Evolutionary conservation across 2,113 vertebrate genomes (phyloP).

Genomic region (Rhagologus leucostigma): DNA sequence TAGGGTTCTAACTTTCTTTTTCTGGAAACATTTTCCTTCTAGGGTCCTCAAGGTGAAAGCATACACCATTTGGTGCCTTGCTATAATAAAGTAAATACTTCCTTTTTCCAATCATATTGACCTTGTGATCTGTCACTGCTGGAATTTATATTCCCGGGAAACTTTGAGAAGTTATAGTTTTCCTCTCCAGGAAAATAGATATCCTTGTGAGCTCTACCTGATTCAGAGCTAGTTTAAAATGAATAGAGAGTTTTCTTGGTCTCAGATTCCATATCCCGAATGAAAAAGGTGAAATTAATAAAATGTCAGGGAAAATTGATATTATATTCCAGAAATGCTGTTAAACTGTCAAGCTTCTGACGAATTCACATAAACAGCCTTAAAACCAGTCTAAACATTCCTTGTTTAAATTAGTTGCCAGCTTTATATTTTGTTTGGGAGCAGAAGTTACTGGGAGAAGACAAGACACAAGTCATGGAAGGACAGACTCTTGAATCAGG

Average conservation of each 20-base stretch:
- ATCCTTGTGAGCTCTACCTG: background rate
- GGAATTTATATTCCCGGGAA: constrained; percentile 41
- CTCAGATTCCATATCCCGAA: background rate
- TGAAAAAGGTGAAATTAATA: background rate
- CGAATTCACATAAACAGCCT: background rate
- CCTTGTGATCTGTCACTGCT: background rate
- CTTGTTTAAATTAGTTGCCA: background rate
- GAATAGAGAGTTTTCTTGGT: background rate
- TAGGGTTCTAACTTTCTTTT: constrained; percentile 51
- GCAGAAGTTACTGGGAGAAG: background rate
- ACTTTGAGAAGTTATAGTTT: constrained; percentile 3
- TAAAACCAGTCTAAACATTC: background rate
- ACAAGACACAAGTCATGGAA: background rate
- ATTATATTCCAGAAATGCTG: background rate
- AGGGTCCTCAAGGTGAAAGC: constrained; percentile 61
- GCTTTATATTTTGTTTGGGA: background rate
- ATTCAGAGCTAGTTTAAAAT: constrained; percentile 10
- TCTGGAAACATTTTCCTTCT: constrained; percentile 62
- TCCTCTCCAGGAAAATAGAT: background rate
- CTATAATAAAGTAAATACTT: constrained; percentile 45
- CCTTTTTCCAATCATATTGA: constrained; percentile 17
- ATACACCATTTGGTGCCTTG: constrained; percentile 32
- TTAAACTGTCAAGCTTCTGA: background rate
- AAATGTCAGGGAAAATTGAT: background rate
- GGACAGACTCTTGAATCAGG: background rate